Percentiles rank a stretch among this genome's conserved stretches.
These are phyloP conservation scores for Standfussiana lucernea DNA, from an alignment of 2,888 invertebrate species.

Conservation along the genomic window DNA sequence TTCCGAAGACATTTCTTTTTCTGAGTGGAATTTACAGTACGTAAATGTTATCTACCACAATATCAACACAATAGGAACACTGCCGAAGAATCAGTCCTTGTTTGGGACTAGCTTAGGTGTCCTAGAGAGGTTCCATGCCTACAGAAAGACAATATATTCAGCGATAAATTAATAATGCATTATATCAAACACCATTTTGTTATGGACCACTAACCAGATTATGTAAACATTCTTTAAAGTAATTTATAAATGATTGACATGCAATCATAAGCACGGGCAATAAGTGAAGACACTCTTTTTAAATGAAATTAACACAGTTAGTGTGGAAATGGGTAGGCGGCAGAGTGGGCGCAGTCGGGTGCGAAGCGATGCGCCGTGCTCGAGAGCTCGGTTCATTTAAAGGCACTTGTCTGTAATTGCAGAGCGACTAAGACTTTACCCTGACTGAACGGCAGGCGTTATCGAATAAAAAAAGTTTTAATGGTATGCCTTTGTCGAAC, in stretches of 20 bases:
- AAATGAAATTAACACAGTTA: slow-evolving; percentile 85
- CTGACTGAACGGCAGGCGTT: slow-evolving; percentile 82
- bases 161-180: not conserved
- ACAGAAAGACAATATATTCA: not conserved
- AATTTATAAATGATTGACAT: slow-evolving; percentile 57
- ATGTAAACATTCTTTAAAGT: not conserved
- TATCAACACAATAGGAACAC: slow-evolving; percentile 70
- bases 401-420: slow-evolving; percentile 90
- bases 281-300: slow-evolving; percentile 75
- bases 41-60: slow-evolving; percentile 78
- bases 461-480: slow-evolving; percentile 88
- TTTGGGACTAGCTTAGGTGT: not conserved
- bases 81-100: slow-evolving; percentile 10
- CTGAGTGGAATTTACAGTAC: slow-evolving; percentile 81
- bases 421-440: slow-evolving; percentile 88
- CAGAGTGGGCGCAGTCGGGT: slow-evolving; percentile 84
- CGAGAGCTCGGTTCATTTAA: slow-evolving; percentile 90
- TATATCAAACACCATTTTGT: not conserved
- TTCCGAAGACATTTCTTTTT: slow-evolving; percentile 80
- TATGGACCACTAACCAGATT: not conserved
- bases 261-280: slow-evolving; percentile 63
- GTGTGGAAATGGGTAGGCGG: slow-evolving; percentile 80
- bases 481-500: slow-evolving; percentile 83
- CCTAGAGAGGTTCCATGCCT: not conserved
- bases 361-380: slow-evolving; percentile 89